phyloP scores from a whole-genome alignment of 1,140 invertebrate species.

The Galleria mellonella region DNA sequence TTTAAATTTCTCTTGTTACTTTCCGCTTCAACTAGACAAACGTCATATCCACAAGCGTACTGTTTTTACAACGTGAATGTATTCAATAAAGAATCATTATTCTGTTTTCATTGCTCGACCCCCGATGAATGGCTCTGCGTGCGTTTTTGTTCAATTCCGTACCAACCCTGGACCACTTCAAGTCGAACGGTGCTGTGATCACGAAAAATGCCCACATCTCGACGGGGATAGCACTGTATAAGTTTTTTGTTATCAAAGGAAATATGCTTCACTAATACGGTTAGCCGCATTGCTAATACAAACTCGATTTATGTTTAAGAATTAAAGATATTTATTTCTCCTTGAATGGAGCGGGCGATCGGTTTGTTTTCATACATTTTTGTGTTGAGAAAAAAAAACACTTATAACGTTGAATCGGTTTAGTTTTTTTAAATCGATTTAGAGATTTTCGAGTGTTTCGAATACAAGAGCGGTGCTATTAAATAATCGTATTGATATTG shows the following conservation, averaged over 20 bases:
- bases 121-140: conserved; percentile 56
- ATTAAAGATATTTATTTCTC: conserved; percentile 5
- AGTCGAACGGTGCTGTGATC: conserved; percentile 51
- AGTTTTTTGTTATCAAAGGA: conserved; percentile 16
- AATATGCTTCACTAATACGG: conserved; percentile 30
- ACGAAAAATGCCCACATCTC: conserved; percentile 31
- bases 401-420: too few relatives aligned
- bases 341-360: not conserved
- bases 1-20: too few relatives aligned
- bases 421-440: not conserved
- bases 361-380: too few relatives aligned
- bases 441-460: too few relatives aligned
- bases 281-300: conserved; percentile 10
- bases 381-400: too few relatives aligned
- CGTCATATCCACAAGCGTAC: conserved; percentile 29
- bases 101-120: conserved; percentile 62
- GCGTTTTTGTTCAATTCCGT: conserved; percentile 48
- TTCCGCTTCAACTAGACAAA: too few relatives aligned
- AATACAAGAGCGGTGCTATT: too few relatives aligned
- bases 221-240: conserved; percentile 2
- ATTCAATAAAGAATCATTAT: conserved; percentile 49
- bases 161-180: conserved; percentile 39
- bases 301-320: conserved; percentile 13
- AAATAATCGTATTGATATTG: too few relatives aligned
- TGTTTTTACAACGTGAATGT: not conserved